Percentiles rank a stretch among this genome's conserved stretches.
phyloP scores from a whole-genome alignment of 1,140 invertebrate species.

The Penaeus vannamei region DNA sequence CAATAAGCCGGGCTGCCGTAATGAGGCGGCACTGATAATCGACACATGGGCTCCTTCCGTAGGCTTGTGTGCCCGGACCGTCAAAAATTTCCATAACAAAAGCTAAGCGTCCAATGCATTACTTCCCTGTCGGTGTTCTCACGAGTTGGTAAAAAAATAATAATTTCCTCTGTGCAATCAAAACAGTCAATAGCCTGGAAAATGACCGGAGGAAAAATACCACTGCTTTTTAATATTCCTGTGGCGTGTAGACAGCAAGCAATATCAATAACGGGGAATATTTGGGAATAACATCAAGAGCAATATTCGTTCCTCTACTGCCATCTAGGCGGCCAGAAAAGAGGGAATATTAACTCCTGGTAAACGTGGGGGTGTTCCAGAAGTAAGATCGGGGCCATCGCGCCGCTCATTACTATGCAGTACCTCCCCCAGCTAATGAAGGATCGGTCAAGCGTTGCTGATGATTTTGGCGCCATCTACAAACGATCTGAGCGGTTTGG shows the following conservation, averaged over 20 bases:
- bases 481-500: not conserved
- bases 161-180: constrained; percentile 40
- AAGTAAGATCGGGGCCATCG: constrained; percentile 35
- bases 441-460: constrained; percentile 35
- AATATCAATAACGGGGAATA: not conserved
- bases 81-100: too few relatives aligned
- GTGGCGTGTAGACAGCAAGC: constrained; percentile 37
- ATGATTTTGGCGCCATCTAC: constrained; percentile 16
- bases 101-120: too few relatives aligned
- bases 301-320: not conserved
- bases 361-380: constrained; percentile 21
- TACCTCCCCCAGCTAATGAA: constrained; percentile 44
- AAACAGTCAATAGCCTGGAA: constrained; percentile 48
- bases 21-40: too few relatives aligned
- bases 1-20: too few relatives aligned
- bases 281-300: not conserved
- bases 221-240: constrained; percentile 48
- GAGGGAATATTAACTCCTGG: too few relatives aligned
- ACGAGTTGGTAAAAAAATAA: too few relatives aligned
- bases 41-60: too few relatives aligned
- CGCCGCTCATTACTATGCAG: constrained; percentile 54
- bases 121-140: too few relatives aligned
- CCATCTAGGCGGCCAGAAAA: too few relatives aligned
- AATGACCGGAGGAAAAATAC: constrained; percentile 35
- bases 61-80: too few relatives aligned